Base-by-base conservation (phyloP, 1,140 invertebrate species). In the Drosophila sucinea region DNA sequence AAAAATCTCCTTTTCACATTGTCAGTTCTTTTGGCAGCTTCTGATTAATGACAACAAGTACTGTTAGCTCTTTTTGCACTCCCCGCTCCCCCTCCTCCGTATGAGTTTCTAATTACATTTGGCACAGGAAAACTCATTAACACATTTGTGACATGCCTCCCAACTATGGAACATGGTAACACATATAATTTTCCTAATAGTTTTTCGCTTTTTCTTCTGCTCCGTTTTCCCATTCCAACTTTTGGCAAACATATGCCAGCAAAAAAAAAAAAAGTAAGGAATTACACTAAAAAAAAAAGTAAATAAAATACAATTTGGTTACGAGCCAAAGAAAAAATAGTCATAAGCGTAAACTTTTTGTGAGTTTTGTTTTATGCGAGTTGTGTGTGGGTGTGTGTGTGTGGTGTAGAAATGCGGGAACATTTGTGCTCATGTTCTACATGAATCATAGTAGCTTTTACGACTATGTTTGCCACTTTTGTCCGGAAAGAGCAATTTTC, bases 101-200 rank as follows among this genome's bases (percentile, higher is more conserved):
- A 77, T 77, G 75, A 32, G 40, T 58, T 38, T 71, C 75, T 77
- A 77, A 77, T 77, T 77, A 77, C 75, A 77, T 77, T 62, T 51
- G 32, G 56, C 2, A 61, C 27, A 65, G 77, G 56, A 77, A 77
- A 77, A 77, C 75, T 77, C 75, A 77, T 77, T 77, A 77, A 67
- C 73, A 55, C 73, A 76, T 65, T 76, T 76, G 73, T 73, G 76
- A 76, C 73, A 76, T 76, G 60, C 29, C 44, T 25, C 8, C 44
- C 23, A 47, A n/a, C 7, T 8, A 41, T 76, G 73, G 66, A 62
- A 76, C 73, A 76, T 76, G 66, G 6, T 70, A 54, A 41, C 41
- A 64, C 57, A 63, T 62, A 61, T 62, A 77, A 77, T 77, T 78
- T 77, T 77, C 62, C 61, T 71, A 77, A 77, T 67, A 77, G 58